Evolutionary conservation across 2,113 vertebrate species (phyloP).

Genomic region (Chionomys nivalis): DNA sequence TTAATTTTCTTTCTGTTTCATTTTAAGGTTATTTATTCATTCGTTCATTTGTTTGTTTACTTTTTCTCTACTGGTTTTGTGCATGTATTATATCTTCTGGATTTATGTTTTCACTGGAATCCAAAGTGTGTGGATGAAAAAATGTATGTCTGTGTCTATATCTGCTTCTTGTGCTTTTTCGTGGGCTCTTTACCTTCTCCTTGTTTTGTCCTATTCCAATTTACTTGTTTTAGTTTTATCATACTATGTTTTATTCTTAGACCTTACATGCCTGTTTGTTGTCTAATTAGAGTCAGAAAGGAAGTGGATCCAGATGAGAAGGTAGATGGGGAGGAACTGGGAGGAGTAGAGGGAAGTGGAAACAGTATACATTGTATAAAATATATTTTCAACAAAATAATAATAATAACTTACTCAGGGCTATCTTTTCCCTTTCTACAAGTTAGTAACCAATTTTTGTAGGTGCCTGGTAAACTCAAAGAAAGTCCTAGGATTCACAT

Average conservation of each 20-base stretch:
- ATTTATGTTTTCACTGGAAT: neutral
- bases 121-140: neutral
- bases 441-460: neutral
- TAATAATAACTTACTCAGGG: neutral
- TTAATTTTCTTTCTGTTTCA: neutral
- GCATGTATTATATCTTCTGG: neutral
- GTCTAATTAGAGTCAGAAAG: no score
- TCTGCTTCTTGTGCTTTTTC: neutral
- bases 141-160: neutral
- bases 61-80: neutral
- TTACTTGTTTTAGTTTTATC: neutral
- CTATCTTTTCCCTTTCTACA: neutral
- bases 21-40: neutral
- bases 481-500: neutral
- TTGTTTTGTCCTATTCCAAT: neutral
- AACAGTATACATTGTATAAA: neutral
- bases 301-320: neutral
- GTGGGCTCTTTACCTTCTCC: neutral
- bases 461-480: neutral
- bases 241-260: no score
- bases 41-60: neutral
- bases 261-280: neutral
- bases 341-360: neutral
- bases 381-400: neutral
- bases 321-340: neutral